A percentile compares a stretch with the other conserved stretches of the same genome.
phyloP scores from a whole-genome alignment of 2,113 vertebrate species.

The Grallaria varia region DNA sequence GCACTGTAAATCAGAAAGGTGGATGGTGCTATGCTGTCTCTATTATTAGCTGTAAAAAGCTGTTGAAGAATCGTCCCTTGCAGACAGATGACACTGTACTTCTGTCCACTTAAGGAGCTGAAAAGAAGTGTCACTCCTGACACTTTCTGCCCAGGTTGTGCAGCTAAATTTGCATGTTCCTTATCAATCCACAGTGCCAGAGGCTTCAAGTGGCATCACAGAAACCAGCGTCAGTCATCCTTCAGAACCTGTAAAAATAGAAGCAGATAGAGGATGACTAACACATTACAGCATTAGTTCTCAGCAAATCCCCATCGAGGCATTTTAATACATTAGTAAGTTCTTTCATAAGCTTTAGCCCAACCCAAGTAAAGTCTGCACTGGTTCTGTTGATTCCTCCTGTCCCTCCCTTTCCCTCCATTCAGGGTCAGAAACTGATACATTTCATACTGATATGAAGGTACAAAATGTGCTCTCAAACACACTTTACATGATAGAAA shows the following conservation, averaged over 20 bases:
- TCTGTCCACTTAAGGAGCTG: constrained; percentile 14
- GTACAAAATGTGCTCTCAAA: neutral
- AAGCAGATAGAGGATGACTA: constrained; percentile 77
- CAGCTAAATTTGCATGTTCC: constrained; percentile 28
- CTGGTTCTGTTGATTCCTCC: neutral
- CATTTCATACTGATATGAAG: neutral
- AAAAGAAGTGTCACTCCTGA: constrained; percentile 2
- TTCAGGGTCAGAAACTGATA: neutral
- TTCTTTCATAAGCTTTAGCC: constrained; percentile 55
- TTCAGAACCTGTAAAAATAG: constrained; percentile 81
- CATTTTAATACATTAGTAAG: constrained; percentile 37
- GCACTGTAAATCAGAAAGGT: constrained; percentile 32
- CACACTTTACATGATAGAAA: neutral
- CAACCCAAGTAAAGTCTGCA: constrained; percentile 34
- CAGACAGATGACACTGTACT: neutral
- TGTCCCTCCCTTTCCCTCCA: neutral
- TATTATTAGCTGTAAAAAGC: constrained; percentile 22
- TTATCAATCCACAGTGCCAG: constrained; percentile 25
- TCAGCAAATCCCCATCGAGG: constrained; percentile 69
- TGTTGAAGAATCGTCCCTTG: neutral
- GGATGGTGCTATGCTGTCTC: neutral
- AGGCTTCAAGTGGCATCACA: constrained; percentile 39
- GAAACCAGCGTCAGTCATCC: constrained; percentile 67
- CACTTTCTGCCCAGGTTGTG: neutral
- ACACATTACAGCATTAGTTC: constrained; percentile 64